phyloP scores from a whole-genome alignment of 2,113 vertebrate genomes.

The Rana temporaria region DNA sequence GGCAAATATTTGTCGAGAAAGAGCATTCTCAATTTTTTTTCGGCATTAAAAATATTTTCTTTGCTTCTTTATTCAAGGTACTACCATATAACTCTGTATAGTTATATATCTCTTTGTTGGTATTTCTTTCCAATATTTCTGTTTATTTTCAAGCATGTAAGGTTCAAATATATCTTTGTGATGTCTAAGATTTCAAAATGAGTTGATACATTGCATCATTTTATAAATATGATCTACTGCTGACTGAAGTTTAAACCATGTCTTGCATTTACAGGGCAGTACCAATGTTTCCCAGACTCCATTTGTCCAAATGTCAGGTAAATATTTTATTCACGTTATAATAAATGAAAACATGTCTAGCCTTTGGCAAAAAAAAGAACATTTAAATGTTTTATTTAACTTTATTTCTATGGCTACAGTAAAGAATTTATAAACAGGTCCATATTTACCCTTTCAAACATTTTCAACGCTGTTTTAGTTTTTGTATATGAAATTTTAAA shows the following conservation, averaged over 20 bases:
- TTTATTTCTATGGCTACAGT: constrained; percentile 32
- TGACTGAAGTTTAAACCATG: constrained; percentile 18
- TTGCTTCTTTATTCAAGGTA: too few species aligned
- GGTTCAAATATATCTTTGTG: background rate
- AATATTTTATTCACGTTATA: constrained; percentile 60
- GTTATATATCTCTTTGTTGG: too few species aligned
- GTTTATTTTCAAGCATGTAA: background rate
- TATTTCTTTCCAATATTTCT: background rate
- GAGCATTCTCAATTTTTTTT: too few species aligned
- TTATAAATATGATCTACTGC: background rate
- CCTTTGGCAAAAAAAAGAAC: background rate
- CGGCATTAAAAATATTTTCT: too few species aligned
- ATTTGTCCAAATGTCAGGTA: constrained; percentile 84
- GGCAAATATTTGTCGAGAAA: too few species aligned
- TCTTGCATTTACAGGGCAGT: constrained; percentile 75
- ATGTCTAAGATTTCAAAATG: background rate
- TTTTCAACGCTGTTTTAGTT: too few species aligned
- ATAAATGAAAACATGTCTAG: background rate
- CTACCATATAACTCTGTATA: background rate
- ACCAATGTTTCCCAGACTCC: constrained; percentile 68
- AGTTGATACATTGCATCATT: background rate
- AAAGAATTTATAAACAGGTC: too few species aligned
- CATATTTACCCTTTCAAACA: too few species aligned
- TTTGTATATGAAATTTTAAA: too few species aligned
- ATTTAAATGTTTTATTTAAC: constrained; percentile 13